Evolutionary conservation across 53 echinoderm and acorn worm species (phyloP).

Genomic region (Actinopyga echinites): DNA sequence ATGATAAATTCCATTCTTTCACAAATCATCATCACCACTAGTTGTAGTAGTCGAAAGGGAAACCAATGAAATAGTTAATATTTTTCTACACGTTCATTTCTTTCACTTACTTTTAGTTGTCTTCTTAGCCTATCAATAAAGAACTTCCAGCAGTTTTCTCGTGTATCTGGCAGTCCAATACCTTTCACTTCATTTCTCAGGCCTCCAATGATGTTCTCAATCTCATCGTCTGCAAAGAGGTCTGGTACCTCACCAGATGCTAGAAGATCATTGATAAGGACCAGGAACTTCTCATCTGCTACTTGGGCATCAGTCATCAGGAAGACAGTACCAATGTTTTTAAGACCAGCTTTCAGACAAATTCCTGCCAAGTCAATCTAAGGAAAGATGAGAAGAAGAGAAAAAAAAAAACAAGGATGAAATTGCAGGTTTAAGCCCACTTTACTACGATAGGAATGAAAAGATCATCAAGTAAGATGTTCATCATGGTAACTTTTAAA

Average conservation of each 20-base stretch:
- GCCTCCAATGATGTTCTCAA: constrained; percentile 93
- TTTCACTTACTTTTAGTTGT: constrained; percentile 74
- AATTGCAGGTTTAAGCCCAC: not conserved
- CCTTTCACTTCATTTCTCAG: constrained; percentile 93
- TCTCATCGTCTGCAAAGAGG: constrained; percentile 85
- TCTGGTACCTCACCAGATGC: constrained; percentile 93
- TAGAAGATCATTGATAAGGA: constrained; percentile 92
- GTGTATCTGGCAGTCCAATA: constrained; percentile 82
- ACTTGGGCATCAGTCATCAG: constrained; percentile 99
- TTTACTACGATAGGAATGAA: no score
- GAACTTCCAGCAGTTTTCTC: constrained; percentile 98
- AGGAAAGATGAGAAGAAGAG: not conserved
- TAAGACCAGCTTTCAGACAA: constrained; percentile 88
- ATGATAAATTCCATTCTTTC: no score
- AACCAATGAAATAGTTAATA: no score
- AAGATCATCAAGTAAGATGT: no score
- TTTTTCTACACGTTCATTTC: no score
- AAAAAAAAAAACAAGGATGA: not conserved
- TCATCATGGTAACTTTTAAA: no score
- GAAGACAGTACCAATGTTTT: constrained; percentile 92
- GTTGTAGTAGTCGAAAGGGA: no score
- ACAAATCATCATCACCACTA: no score
- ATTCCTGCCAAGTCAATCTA: constrained; percentile 81
- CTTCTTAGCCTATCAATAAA: constrained; percentile 88
- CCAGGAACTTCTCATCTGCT: constrained; percentile 92